Base-by-base conservation (phyloP, 2,113 vertebrate genomes). In the Callocephalon fimbriatum region DNA sequence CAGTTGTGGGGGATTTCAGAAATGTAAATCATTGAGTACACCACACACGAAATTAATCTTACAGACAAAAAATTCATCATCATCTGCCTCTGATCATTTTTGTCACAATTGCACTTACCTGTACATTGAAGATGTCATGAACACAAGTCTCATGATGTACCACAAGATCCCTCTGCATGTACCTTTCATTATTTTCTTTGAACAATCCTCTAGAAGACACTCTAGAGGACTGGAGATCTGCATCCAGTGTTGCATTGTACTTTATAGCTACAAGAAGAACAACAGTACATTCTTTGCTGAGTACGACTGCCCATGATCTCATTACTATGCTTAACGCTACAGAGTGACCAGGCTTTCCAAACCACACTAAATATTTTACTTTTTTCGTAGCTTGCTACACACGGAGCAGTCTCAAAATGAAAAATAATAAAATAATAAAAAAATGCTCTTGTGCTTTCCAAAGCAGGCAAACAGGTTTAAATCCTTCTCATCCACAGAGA, bases 191-290 rank as follows among this genome's bases (percentile, higher is more conserved):
- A 71, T 98, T 99, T 97, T 98, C 97, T 80, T 94, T 98, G 96
- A 99, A 99, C 58, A 99, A 81, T 21, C 99, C 99, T 96, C 99
- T 98, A 19, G 99, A 99, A 29, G 97, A 98, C 61, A 99, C 98
- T 67, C 98, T 98, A 9, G 98, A 99, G 27, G 98, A 98, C 89
- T 98, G 97, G 32, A 98, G 97, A 91, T 99, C 98, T 38, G 98
- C 99, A 82, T 99, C 99, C 91, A 99, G 58, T 26, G 98, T 99
- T 87, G 99, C 88, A 29, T 98, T 99, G 94, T 98, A 99, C 16
- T 90, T 97, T 84, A 99, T 95, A 62, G 97, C 99, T 99, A 77
- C 79, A 96, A 78, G 51, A 81, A 75, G 7, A 84, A 37, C 32
- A 79, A 77, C 35, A 54, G 23, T 67, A 63, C 7, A 44, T 82